Evolutionary conservation across 2,888 invertebrate species (phyloP).

Genomic region (Eupeodes latifasciatus): DNA sequence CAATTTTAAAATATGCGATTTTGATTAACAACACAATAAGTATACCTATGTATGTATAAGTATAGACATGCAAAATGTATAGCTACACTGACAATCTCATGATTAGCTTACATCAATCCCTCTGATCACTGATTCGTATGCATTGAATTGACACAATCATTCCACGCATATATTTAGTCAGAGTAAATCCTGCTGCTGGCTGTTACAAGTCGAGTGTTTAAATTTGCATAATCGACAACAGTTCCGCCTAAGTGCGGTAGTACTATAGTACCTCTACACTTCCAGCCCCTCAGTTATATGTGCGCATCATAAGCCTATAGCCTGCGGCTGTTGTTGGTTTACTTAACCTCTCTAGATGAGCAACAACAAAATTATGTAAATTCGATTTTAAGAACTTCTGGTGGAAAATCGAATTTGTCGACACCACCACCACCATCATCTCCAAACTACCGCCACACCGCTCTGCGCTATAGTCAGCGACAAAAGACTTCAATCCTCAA

Average conservation of each 20-base stretch:
- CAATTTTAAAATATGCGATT: no score
- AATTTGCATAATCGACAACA: slow-evolving; percentile 75
- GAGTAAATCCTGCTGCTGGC: slow-evolving; percentile 30
- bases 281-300: slow-evolving; percentile 23
- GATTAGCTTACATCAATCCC: slow-evolving; percentile 40
- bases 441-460: background rate
- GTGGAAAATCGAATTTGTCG: slow-evolving; percentile 76
- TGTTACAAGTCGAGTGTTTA: slow-evolving; percentile 66
- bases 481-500: slow-evolving; percentile 61
- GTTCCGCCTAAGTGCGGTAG: slow-evolving; percentile 60
- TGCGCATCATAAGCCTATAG: slow-evolving; percentile 6
- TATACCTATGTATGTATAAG: no score
- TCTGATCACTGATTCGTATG: slow-evolving; percentile 41
- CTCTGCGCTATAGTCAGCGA: slow-evolving; percentile 22
- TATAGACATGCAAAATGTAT: no score
- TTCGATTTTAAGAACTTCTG: slow-evolving; percentile 74
- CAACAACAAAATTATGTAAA: slow-evolving; percentile 75
- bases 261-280: background rate
- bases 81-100: slow-evolving; percentile 53
- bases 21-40: no score
- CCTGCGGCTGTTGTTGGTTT: slow-evolving; percentile 73
- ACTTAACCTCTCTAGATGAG: slow-evolving; percentile 76
- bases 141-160: slow-evolving; percentile 61
- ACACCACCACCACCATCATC: slow-evolving; percentile 24
- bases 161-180: slow-evolving; percentile 61